Conservation (phyloP, 2,888 invertebrate genomes). For the Drosophila neoperkinsi region DNA sequence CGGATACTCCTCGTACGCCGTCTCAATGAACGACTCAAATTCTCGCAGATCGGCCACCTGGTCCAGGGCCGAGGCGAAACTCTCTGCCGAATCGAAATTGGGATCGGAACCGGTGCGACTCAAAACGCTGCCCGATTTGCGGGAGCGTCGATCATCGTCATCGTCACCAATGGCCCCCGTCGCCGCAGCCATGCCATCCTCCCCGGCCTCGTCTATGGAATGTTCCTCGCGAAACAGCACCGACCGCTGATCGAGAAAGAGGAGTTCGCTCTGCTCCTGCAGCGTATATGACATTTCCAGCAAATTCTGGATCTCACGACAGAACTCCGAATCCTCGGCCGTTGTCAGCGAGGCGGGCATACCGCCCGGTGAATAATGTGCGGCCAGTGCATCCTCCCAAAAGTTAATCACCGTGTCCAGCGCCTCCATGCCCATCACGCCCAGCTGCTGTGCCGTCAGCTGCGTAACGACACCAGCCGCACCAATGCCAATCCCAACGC, state of each 20-base stretch:
- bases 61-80: slow-evolving; percentile 98
- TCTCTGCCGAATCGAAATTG: slow-evolving; percentile 95
- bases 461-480: slow-evolving; percentile 84
- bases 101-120: slow-evolving; percentile 85
- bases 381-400: slow-evolving; percentile 97
- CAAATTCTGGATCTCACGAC: slow-evolving; percentile 91
- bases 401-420: slow-evolving; percentile 95
- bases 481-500: slow-evolving; percentile 1
- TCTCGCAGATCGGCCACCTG: slow-evolving; percentile 95
- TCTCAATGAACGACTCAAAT: slow-evolving; percentile 94
- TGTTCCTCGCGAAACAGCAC: slow-evolving; percentile 93
- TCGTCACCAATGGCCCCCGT: slow-evolving; percentile 36
- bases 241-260: slow-evolving; percentile 95
- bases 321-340: slow-evolving; percentile 94
- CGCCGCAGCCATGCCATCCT: slow-evolving; percentile 60
- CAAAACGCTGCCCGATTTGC: slow-evolving; percentile 73
- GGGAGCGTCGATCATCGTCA: slow-evolving; percentile 77
- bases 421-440: slow-evolving; percentile 97
- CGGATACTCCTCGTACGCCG: slow-evolving; percentile 92
- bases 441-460: slow-evolving; percentile 94
- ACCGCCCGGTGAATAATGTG: slow-evolving; percentile 87
- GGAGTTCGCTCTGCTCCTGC: slow-evolving; percentile 94
- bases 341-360: slow-evolving; percentile 89
- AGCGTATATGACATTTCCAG: slow-evolving; percentile 94
- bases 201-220: slow-evolving; percentile 86